Evolutionary conservation across 2,888 invertebrate species (phyloP), one percentile per base, ranked within the genome.

Genomic region (Monopis laevigella): DNA sequence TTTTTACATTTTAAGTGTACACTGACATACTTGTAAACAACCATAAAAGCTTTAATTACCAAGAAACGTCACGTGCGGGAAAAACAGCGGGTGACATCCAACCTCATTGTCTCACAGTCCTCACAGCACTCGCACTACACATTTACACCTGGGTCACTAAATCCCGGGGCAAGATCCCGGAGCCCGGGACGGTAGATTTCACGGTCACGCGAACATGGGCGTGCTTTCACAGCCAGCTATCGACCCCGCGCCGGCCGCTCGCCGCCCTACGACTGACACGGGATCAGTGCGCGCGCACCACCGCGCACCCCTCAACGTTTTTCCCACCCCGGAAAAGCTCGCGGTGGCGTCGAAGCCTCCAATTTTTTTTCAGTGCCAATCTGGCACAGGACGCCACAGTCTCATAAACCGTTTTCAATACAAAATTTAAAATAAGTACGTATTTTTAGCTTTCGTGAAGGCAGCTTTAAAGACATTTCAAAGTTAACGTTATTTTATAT

Each of bases 191-290:
- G 43, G 45, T 36, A 26, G 42, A 27, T 19, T 2, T 19, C 19
- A 11, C 19, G 29, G 39, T 26, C 39, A 27, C 39, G 39, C 39
- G 28, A 12, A n/a, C 39, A 39, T 39, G 27, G 39, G 39, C 39
- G 18, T 19, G 19, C 19, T 8, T 39, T 39, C 19, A 6, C 27
- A 27, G 21, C 24, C 5, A 59, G 62, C 67, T 75, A 77, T 77
- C 77, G 77, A 77, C 77, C 77, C 68, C 64, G 64, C 57, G 74
- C 70, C 69, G 75, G 66, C 62, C 67, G 67, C 66, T 62, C 67
- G 69, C 66, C 69, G 63, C 65, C 65, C 59, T 61, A 66, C 68
- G 71, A 69, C 71, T 70, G 75, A 66, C 67, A 68, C 62, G 63
- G 47, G 62, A 59, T 40, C 62, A 47, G 41, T 75, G 75, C 75